Conservation (phyloP, 2,113 vertebrate genomes). For the Ornithorhynchus anatinus region DNA sequence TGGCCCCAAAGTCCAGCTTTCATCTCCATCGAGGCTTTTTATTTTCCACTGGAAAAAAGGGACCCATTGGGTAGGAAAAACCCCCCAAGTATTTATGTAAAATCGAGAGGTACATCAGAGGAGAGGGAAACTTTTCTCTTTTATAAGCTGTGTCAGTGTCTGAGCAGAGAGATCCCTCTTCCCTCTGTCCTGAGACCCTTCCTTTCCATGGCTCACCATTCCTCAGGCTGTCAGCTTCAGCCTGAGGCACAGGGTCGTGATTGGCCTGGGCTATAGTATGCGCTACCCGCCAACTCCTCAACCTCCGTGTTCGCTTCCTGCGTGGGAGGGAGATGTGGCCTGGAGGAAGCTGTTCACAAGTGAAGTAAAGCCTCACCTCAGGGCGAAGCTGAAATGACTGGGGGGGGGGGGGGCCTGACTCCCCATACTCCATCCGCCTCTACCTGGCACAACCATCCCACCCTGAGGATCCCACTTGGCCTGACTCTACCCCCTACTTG, state of each 20-base stretch:
- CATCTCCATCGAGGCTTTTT: slow-evolving; percentile 64
- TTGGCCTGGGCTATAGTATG: not conserved
- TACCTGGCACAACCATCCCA: not conserved
- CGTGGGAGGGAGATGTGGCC: slow-evolving; percentile 77
- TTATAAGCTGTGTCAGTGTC: slow-evolving; percentile 1
- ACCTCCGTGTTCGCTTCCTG: slow-evolving; percentile 71
- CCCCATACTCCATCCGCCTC: not conserved
- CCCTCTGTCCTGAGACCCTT: too few species aligned
- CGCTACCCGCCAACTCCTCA: too few species aligned
- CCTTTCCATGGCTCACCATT: slow-evolving; percentile 18
- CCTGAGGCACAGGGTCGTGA: too few species aligned
- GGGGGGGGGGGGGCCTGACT: too few species aligned
- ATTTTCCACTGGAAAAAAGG: slow-evolving; percentile 62
- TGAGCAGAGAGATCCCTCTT: too few species aligned
- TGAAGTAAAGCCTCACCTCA: slow-evolving; percentile 78
- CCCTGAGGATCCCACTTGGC: not conserved
- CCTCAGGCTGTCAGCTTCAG: too few species aligned
- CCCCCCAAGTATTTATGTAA: slow-evolving; percentile 69
- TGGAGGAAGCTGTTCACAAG: slow-evolving; percentile 83
- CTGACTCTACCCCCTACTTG: not conserved
- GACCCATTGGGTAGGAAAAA: slow-evolving; percentile 14
- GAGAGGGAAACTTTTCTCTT: slow-evolving; percentile 39
- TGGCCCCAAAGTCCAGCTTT: slow-evolving; percentile 73
- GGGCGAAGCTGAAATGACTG: slow-evolving; percentile 77
- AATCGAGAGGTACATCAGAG: slow-evolving; percentile 62